Evolutionary conservation across 2,888 invertebrate genomes (phyloP), one percentile per base, ranked within the genome.

Genomic region (Macropis europaea): DNA sequence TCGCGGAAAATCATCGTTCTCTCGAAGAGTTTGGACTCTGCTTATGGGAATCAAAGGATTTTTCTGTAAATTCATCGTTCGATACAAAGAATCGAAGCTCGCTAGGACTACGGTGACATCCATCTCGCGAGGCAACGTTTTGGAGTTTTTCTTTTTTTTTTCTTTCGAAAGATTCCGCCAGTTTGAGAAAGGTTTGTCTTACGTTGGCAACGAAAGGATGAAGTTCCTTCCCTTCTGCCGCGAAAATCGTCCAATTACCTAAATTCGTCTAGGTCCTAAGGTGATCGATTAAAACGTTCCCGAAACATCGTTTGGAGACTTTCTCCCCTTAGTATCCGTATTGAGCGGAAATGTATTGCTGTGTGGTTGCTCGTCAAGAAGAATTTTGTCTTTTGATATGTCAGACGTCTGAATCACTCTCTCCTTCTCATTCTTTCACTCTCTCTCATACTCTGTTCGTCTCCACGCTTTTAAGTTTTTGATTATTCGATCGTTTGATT

Each of bases 341-440:
- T 87, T 86, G 84, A 88, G 87, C 87, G 83, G 81, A 86, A 86
- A 81, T 79, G 84, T 87, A 88, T 88, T 87, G 86, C 87, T 86
- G 83, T 82, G 53, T 79, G 73, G 76, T 82, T 82, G 76, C 73
- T 81, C 72, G 38, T 69, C 48, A 74, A 79, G 76, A 79, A 85
- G 79, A 81, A 83, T 84, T 71, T 61, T 79, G 76, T 83, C 77
- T 81, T 83, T 84, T 87, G 85, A 87, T 88, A 87, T 87, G 87
- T 88, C 82, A 78, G 73, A 84, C 83, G 79, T 81, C 69, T 75
- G 67, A 47, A 36, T 68, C 62, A 50, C 34, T 60, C 4, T 64
- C 34, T 34, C 22, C 50, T 43, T 36, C 30, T 40, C 30, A 9
- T 11, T 28, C 43, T 30, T 13, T 47, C 66, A 42, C 43, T 66